Base-by-base conservation (phyloP, 92 coral and sea anemone species). In the Epizoanthus ramosus region DNA sequence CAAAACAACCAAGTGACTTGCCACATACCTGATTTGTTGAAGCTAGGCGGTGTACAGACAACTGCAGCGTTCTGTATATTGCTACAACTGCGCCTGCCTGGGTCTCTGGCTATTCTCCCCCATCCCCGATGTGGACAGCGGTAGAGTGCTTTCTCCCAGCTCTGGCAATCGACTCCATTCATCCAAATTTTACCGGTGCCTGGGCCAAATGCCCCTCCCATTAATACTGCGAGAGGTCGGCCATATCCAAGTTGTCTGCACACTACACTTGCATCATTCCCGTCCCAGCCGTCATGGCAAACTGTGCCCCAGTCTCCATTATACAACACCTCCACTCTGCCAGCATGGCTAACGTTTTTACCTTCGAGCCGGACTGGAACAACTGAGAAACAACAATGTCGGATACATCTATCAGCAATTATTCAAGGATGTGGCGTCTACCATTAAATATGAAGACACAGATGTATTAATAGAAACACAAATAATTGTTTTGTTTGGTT, bases 271-370 rank as follows among this genome's bases (percentile, higher is more conserved):
- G 54, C 75, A 56, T 45, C 58, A 5, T 8, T 21, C 57, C 17
- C 0, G 35, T 71, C 57, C 75, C 75, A 71, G 21, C 16, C 43
- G 18, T 45, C 54, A 71, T 71, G 57, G 14, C 75, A 71, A 22
- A 71, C 75, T 71, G 75, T 71, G 18, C 75, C 75, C 75, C 75
- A 71, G 33, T 53, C 61, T 31, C 37, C 63, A 25, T 71, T 45
- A 31, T 71, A 71, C 75, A 41, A 8, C 17, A 71, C 58, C 33
- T 71, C 58, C 75, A 71, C 75, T 71, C 75, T 24, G 31, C 75
- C 75, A 18, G 75, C 75, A 18, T 71, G 75, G 6, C 57, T 45
- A 17, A 71, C 75, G 17, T 71, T 37, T 22, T 25, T n/a, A 17
- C 75, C 75, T 71, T 47, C 2, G 75, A 71, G 75, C 75, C 13